Percentiles rank a stretch among this genome's conserved stretches.
phyloP scores from a whole-genome alignment of 2,797 vertebrate species.

The Valencia hispanica region DNA sequence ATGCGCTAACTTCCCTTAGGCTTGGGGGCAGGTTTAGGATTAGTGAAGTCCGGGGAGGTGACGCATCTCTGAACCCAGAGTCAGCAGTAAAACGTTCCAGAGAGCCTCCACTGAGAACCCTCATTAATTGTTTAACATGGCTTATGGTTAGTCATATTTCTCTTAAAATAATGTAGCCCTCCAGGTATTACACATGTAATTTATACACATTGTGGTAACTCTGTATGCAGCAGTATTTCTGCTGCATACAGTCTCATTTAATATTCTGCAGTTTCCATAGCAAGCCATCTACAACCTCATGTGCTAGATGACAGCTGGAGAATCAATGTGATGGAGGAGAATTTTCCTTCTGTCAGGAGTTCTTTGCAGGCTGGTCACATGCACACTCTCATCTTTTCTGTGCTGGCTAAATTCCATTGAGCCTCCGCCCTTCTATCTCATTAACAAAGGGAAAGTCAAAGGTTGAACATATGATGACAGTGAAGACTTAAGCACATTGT shows the following conservation, averaged over 20 bases:
- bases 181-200: conserved; percentile 29
- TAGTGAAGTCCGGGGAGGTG: conserved; percentile 39
- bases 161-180: conserved; percentile 43
- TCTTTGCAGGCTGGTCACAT: conserved; percentile 75
- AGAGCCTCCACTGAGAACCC: conserved; percentile 30
- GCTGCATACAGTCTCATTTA: conserved; percentile 10
- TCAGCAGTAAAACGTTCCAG: conserved; percentile 31
- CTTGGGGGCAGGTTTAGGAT: conserved; percentile 32
- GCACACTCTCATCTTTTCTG: conserved; percentile 57
- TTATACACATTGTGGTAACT: conserved; percentile 29
- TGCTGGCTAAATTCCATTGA: conserved; percentile 60
- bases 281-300: conserved; percentile 26
- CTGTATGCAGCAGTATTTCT: conserved; percentile 23
- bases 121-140: conserved; percentile 46
- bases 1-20: background rate
- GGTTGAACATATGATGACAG: conserved; percentile 33
- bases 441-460: conserved; percentile 30
- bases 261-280: conserved; percentile 29
- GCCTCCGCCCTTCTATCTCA: conserved; percentile 51
- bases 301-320: conserved; percentile 23
- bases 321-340: conserved; percentile 37
- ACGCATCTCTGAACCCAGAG: conserved; percentile 41
- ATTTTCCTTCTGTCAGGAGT: conserved; percentile 40
- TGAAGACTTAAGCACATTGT: conserved; percentile 25
- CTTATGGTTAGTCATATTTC: conserved; percentile 34